Evolutionary conservation across 2,888 invertebrate species (phyloP).

Genomic region (Acheta domesticus): DNA sequence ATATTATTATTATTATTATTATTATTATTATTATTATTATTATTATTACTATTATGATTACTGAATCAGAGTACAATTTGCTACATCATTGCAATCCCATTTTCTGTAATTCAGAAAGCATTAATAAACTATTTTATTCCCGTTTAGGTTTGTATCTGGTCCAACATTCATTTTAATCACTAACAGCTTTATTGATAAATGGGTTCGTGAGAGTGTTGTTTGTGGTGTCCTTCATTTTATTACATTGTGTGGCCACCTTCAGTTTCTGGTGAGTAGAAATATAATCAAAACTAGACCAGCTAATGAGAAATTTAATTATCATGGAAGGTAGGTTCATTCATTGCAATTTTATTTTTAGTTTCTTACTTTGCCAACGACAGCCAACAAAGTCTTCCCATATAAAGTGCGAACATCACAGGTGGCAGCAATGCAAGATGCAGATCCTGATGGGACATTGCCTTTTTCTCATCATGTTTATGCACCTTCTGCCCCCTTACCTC

Average conservation of each 20-base stretch:
- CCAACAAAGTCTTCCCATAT: slow-evolving; percentile 86
- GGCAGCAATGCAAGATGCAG: slow-evolving; percentile 60
- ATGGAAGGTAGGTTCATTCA: not conserved
- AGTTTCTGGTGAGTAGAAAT: slow-evolving; percentile 61
- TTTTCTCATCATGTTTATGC: slow-evolving; percentile 64
- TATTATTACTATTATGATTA: too few relatives aligned
- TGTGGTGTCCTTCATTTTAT: slow-evolving; percentile 65
- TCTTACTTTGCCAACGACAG: slow-evolving; percentile 77
- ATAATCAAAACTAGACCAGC: not conserved
- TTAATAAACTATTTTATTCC: not conserved
- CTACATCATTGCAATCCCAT: too few relatives aligned
- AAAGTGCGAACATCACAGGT: slow-evolving; percentile 85
- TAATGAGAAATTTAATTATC: not conserved
- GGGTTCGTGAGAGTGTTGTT: slow-evolving; percentile 73
- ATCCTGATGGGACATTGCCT: slow-evolving; percentile 44
- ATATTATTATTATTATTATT: too few relatives aligned
- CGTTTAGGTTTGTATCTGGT: slow-evolving; percentile 70
- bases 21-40: too few relatives aligned
- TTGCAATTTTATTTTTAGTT: slow-evolving; percentile 53
- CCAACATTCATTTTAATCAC: slow-evolving; percentile 75
- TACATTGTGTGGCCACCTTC: slow-evolving; percentile 63
- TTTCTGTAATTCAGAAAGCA: too few relatives aligned
- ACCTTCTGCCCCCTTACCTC: slow-evolving; percentile 46
- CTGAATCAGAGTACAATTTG: too few relatives aligned
- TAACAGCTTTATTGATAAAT: slow-evolving; percentile 75